These are phyloP conservation scores for Periplaneta americana DNA, from an alignment of 1,140 invertebrate species.

Conservation along the genomic window DNA sequence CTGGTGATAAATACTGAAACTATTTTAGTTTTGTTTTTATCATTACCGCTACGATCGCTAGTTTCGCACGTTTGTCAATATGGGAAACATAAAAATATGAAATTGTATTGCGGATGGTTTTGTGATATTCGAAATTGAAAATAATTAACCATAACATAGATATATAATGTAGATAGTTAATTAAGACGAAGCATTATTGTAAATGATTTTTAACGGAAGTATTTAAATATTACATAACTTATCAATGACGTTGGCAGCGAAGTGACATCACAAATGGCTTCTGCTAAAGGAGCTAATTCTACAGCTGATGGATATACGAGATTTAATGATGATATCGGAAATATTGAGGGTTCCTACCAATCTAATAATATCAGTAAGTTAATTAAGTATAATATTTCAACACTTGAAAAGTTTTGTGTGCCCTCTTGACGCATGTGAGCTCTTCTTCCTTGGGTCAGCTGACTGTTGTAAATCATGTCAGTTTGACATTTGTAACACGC, in stretches of 20 bases:
- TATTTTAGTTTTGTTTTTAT: background rate
- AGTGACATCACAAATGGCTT: constrained; percentile 2
- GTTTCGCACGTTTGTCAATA: background rate
- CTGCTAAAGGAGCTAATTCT: background rate
- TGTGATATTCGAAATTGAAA: background rate
- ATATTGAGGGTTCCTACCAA: constrained; percentile 9
- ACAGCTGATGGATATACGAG: constrained; percentile 11
- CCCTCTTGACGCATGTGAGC: background rate
- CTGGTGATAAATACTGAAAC: background rate
- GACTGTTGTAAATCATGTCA: background rate
- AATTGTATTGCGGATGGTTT: no score
- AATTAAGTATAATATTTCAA: background rate
- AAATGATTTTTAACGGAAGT: background rate
- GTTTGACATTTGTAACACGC: background rate
- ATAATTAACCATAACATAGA: background rate
- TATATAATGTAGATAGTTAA: background rate
- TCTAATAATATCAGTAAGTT: constrained; percentile 13
- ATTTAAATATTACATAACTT: background rate
- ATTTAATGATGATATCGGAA: constrained; percentile 14
- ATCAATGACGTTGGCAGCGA: background rate
- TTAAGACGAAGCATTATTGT: background rate
- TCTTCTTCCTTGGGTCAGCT: background rate
- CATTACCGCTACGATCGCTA: background rate
- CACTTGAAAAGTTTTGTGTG: no score
- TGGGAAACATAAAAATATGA: background rate